Percentiles rank a stretch among this genome's conserved stretches.
Conservation (phyloP, 2,797 vertebrate species). For the Hapalemur alaotrensis region DNA sequence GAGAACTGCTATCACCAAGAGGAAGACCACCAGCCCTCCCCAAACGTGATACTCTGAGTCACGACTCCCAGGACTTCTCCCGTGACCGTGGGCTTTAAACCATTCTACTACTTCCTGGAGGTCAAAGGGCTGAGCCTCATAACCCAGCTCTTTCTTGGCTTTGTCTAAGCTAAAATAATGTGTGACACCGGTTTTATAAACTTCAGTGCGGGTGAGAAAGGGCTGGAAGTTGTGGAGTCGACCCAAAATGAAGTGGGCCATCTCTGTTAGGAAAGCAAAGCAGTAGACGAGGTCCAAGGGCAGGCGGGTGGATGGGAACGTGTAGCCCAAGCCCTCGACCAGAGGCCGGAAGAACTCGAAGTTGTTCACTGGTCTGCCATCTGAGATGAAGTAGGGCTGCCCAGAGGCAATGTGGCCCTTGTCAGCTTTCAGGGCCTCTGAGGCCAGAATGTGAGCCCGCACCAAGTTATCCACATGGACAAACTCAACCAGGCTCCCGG, state of each 20-base stretch:
- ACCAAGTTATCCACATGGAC: conserved; percentile 96
- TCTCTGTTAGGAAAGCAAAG: conserved; percentile 93
- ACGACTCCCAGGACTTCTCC: conserved; percentile 75
- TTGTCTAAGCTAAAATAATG: conserved; percentile 96
- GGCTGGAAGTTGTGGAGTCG: conserved; percentile 94
- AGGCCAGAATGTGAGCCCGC: conserved; percentile 91
- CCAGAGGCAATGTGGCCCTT: conserved; percentile 89
- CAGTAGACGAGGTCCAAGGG: conserved; percentile 91
- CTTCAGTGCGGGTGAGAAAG: conserved; percentile 94
- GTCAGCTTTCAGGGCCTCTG: conserved; percentile 85
- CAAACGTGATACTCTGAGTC: conserved; percentile 74
- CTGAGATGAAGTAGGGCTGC: conserved; percentile 97
- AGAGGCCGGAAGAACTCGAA: conserved; percentile 97
- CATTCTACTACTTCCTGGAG: conserved; percentile 93
- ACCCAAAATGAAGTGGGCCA: conserved; percentile 87
- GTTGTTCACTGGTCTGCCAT: conserved; percentile 94
- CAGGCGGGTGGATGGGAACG: conserved; percentile 90
- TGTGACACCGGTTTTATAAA: conserved; percentile 96
- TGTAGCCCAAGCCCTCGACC: conserved; percentile 94
- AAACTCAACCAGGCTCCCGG: conserved; percentile 93
- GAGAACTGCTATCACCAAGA: conserved; percentile 82
- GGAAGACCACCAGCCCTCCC: conserved; percentile 81
- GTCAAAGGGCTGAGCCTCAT: conserved; percentile 86
- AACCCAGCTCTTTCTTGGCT: conserved; percentile 91
- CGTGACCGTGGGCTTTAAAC: conserved; percentile 91